phyloP scores from a whole-genome alignment of 2,113 vertebrate species.

The Sphaerodactylus townsendi region DNA sequence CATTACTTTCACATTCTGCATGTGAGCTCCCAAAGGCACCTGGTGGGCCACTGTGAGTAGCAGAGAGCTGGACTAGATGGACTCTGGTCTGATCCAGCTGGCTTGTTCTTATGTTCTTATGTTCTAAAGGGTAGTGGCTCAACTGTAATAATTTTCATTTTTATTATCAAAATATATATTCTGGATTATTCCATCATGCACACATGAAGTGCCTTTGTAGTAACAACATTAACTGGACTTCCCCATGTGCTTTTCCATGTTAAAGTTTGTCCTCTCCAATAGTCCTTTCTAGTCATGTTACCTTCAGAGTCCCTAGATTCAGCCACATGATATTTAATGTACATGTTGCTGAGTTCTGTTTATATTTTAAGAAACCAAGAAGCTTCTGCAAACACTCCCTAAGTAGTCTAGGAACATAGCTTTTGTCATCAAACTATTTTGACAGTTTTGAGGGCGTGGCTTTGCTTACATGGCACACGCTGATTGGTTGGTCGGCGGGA shows the following conservation, averaged over 20 bases:
- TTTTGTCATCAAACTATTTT: too few species aligned
- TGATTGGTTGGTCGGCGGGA: too few species aligned
- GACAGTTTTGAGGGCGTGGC: too few species aligned
- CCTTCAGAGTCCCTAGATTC: slow-evolving; percentile 7
- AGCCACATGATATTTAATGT: neutral
- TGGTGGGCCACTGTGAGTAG: too few species aligned
- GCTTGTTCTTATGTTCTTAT: too few species aligned
- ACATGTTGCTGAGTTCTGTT: neutral
- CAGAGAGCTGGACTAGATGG: too few species aligned
- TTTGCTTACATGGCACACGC: too few species aligned
- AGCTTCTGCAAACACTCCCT: neutral
- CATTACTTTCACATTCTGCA: too few species aligned
- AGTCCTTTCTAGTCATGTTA: slow-evolving; percentile 14
- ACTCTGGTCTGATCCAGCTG: too few species aligned
- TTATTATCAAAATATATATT: neutral
- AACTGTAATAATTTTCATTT: neutral
- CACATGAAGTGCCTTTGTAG: neutral
- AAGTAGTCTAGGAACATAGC: too few species aligned
- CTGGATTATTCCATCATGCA: neutral
- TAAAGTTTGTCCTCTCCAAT: slow-evolving; percentile 16
- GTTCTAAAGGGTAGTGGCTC: neutral
- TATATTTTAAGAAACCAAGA: neutral
- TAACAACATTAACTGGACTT: neutral
- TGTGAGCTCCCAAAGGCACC: too few species aligned
- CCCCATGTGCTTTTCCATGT: neutral